Evolutionary conservation across 1,140 invertebrate genomes (phyloP), one percentile per base, ranked within the genome.

Genomic region (Heliconius hewitsoni): DNA sequence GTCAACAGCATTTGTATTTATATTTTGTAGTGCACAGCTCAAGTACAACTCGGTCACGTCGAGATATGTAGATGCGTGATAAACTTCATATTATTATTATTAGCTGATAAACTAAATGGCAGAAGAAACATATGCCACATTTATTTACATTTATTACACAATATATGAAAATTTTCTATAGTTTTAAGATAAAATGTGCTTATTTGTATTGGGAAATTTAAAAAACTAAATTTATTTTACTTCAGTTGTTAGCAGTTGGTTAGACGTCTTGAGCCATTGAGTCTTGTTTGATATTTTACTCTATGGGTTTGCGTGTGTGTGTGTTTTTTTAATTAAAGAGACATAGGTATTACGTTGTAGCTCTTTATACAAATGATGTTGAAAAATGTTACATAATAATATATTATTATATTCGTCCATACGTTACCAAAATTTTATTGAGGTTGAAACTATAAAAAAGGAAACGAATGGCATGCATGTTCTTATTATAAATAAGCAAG

Each of bases 1-100:
- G 77, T 74, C 72, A 74, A 73, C 73, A 74, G 30, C 72, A 79
- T 74, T 37, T 39, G 27, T 34, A 74, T 78, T 78, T 46, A 72
- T 23, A 30, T 30, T 66, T 27, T 66, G 27, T 66, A 75, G 55
- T 42, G 55, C 13, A n/a, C 37, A 30, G 30, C 42, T 79, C 73
- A 74, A 79, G 73, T 74, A 80, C 79, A 66, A 73, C 75, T 52
- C 74, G 74, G 74, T 80, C 74, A 76, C 73, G 71, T 76, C 79
- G 52, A 66, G 72, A 80, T 76, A 80, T 42, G 74, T 73, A 73
- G 74, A 76, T 76, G 57, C 23, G 60, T 76, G 57, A 75, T 76
- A 76, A 70, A 70, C 39, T 71, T 66, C 39, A 76, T 30, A 66
- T 30, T 66, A 76, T 71, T 23, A 37, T 37, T 23, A 37, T 37